Conservation (phyloP, 2,888 invertebrate genomes). For the Keiferia lycopersicella region DNA sequence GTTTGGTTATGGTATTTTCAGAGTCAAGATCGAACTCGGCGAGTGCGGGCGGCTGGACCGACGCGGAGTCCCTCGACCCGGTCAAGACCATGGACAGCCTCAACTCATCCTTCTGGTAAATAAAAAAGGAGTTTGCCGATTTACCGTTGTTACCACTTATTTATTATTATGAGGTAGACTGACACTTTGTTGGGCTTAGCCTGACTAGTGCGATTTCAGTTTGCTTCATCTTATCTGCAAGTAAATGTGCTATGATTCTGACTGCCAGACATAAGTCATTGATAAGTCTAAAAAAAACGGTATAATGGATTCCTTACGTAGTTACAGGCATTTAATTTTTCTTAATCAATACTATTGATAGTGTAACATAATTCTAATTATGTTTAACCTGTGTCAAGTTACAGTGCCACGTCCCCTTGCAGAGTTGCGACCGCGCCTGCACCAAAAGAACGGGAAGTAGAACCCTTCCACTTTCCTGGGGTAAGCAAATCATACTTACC, state of each 20-base stretch:
- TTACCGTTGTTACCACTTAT: background rate
- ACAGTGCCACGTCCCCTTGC: constrained; percentile 80
- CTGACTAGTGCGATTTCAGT: too few species aligned
- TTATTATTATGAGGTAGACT: too few species aligned
- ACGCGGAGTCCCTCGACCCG: constrained; percentile 82
- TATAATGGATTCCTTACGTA: too few species aligned
- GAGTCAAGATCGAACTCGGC: constrained; percentile 88
- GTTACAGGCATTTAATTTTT: too few species aligned
- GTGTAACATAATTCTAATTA: constrained; percentile 24
- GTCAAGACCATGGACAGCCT: constrained; percentile 80
- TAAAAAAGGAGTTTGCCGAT: background rate
- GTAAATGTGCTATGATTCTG: too few species aligned
- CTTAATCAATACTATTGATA: constrained; percentile 7
- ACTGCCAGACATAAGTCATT: too few species aligned
- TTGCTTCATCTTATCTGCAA: too few species aligned
- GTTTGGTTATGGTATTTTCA: too few species aligned
- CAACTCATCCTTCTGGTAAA: constrained; percentile 71
- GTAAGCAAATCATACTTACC: background rate
- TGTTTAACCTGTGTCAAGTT: constrained; percentile 50
- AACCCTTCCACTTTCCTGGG: constrained; percentile 49
- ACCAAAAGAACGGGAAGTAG: constrained; percentile 52
- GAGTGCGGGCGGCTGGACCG: constrained; percentile 73
- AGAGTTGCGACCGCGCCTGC: constrained; percentile 79
- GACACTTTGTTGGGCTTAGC: too few species aligned
- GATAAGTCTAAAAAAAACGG: too few species aligned